A percentile compares a stretch with the other conserved stretches of the same genome.
phyloP scores from a whole-genome alignment of 2,888 invertebrate species.

The Sympetrum striolatum region DNA sequence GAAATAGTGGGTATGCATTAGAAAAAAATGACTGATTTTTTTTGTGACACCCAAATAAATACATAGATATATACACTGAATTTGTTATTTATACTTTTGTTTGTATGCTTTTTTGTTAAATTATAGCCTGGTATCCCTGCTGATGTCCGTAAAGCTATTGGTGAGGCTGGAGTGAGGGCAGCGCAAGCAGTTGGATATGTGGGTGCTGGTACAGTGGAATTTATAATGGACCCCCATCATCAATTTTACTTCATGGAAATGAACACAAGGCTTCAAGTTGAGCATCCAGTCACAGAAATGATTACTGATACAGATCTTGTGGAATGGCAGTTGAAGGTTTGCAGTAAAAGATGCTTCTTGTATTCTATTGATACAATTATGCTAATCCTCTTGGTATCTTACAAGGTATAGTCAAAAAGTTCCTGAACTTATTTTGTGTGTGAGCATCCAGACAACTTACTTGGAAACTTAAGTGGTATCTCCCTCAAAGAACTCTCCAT shows the following conservation, averaged over 20 bases:
- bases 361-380: background rate
- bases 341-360: constrained; percentile 38
- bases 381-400: background rate
- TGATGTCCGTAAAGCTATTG: constrained; percentile 77
- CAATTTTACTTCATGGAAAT: constrained; percentile 99
- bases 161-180: constrained; percentile 90
- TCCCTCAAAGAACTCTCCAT: no score
- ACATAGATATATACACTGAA: no score
- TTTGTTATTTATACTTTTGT: no score
- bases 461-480: no score
- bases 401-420: no score
- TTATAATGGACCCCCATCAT: constrained; percentile 89
- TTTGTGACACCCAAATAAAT: no score
- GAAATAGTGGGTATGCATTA: no score
- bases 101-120: background rate
- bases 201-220: constrained; percentile 98
- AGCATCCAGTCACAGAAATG: constrained; percentile 97
- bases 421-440: no score
- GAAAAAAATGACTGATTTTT: no score
- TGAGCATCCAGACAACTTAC: no score
- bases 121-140: constrained; percentile 81
- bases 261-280: constrained; percentile 96
- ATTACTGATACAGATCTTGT: constrained; percentile 96
- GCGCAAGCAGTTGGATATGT: constrained; percentile 96
- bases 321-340: constrained; percentile 89